Conservation (phyloP, 2,113 vertebrate species). For the human region DNA sequence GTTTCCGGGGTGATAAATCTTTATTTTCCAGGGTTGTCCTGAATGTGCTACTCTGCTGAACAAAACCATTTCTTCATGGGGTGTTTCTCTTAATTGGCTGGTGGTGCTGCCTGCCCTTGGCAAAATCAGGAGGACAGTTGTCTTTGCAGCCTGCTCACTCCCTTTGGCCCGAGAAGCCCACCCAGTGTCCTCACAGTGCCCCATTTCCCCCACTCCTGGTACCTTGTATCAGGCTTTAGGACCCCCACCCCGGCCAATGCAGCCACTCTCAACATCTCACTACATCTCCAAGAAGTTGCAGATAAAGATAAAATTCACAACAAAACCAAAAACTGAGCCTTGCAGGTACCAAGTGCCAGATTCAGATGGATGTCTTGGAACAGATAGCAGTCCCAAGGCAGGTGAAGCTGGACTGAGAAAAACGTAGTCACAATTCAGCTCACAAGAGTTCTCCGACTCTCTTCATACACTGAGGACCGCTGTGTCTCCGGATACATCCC, state of each 20-base stretch:
- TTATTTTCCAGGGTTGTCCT: neutral
- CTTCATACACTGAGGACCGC: accelerated
- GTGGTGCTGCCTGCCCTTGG: neutral
- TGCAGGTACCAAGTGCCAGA: neutral
- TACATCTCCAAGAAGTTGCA: neutral
- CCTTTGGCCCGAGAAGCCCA: neutral
- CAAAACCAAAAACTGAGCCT: neutral
- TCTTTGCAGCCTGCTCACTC: neutral
- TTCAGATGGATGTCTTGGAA: neutral
- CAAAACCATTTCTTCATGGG: neutral
- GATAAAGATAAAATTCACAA: neutral
- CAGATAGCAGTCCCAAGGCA: neutral
- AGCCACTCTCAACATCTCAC: neutral
- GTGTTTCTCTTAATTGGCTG: neutral
- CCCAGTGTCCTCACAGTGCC: neutral
- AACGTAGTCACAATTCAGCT: neutral
- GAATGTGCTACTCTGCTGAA: neutral
- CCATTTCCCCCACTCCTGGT: neutral
- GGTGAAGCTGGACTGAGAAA: neutral
- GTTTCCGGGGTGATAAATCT: neutral
- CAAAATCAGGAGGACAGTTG: neutral
- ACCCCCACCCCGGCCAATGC: accelerated
- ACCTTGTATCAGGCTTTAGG: neutral
- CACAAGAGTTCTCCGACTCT: neutral
- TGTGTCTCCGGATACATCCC: accelerated